phyloP scores from a whole-genome alignment of 2,113 vertebrate genomes.

The Ochotona curzoniae region DNA sequence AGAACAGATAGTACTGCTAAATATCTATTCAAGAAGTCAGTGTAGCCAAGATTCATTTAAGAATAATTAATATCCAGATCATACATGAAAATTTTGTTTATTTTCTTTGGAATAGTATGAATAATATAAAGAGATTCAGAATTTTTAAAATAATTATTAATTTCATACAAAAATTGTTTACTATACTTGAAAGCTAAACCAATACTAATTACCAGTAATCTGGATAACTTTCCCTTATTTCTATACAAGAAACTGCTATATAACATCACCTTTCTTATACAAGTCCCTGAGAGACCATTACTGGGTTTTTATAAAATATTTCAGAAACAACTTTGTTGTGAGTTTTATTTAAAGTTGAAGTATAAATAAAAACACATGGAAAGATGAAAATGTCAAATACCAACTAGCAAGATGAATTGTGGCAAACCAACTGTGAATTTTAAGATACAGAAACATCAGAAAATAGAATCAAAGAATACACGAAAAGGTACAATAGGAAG shows the following conservation, averaged over 20 bases:
- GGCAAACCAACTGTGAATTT: background rate
- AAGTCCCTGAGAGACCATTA: background rate
- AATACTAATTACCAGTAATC: slow-evolving; percentile 42
- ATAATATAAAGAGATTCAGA: slow-evolving; percentile 36
- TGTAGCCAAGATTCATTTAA: background rate
- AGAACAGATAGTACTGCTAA: background rate
- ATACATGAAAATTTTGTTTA: background rate
- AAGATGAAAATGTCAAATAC: background rate
- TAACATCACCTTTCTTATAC: background rate
- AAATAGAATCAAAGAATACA: background rate
- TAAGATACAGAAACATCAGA: background rate
- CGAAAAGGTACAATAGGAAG: background rate
- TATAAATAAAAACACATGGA: slow-evolving; percentile 13
- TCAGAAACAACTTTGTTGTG: background rate
- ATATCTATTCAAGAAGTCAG: slow-evolving; percentile 25
- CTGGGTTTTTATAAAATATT: background rate
- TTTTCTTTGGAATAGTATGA: slow-evolving; percentile 23
- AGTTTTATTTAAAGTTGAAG: background rate
- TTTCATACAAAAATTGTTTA: slow-evolving; percentile 62
- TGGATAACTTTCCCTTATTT: background rate
- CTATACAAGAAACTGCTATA: slow-evolving; percentile 6
- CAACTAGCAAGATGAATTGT: background rate
- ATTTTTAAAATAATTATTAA: slow-evolving; percentile 63
- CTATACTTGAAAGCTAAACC: background rate
- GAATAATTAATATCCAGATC: background rate